Percentiles rank a stretch among this genome's conserved stretches.
phyloP scores from a whole-genome alignment of 1,140 invertebrate species.

The Drosophila bocqueti region DNA sequence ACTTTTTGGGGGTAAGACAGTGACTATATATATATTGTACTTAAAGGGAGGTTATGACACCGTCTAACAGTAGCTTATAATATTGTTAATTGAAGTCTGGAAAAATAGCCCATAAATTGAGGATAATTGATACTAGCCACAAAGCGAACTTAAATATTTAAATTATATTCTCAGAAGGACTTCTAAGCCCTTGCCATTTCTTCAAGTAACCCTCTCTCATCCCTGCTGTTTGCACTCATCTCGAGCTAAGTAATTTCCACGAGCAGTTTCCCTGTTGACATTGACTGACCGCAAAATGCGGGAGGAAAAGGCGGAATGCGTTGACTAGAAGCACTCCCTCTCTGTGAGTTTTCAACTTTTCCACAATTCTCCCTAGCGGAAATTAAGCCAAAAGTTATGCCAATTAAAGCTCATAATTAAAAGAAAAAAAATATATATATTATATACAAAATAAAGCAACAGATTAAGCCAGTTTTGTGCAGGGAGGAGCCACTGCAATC shows the following conservation, averaged over 20 bases:
- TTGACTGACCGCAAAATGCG: conserved; percentile 36
- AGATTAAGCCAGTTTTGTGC: not conserved
- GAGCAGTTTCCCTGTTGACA: conserved; percentile 36
- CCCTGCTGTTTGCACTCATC: conserved; percentile 22
- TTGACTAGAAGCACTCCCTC: conserved; percentile 8
- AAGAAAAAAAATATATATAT: not conserved
- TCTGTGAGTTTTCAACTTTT: not conserved
- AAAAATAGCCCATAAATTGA: not conserved
- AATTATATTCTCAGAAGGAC: not conserved
- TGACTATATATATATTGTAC: conserved; percentile 1
- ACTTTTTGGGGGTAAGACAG: not conserved
- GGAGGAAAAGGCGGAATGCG: not conserved
- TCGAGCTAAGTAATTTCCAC: conserved; percentile 50
- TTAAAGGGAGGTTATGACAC: not conserved
- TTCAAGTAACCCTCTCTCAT: conserved; percentile 22
- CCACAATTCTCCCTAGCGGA: not conserved
- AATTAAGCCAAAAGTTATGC: not conserved
- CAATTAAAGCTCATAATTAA: not conserved
- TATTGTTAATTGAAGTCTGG: too few species aligned
- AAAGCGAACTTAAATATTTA: not conserved
- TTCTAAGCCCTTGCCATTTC: not conserved
- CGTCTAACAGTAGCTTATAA: too few species aligned
- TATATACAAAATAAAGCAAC: not conserved
- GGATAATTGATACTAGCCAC: not conserved
- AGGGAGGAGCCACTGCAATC: not conserved